Conservation (phyloP, 1,140 invertebrate species). For the Calosoma granatense region DNA sequence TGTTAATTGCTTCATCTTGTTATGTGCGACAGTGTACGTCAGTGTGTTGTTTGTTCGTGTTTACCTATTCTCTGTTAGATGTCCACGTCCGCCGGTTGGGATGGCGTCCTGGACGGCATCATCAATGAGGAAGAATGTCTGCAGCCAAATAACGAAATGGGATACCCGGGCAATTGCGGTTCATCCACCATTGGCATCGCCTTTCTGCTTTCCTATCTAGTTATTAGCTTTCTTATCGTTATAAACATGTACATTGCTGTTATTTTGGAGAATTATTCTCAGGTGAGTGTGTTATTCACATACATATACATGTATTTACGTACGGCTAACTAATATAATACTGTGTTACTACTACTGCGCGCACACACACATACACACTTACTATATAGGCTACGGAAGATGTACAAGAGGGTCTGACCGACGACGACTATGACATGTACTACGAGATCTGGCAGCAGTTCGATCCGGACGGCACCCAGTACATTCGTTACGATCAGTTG, state of each 20-base stretch:
- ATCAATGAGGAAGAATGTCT: constrained; percentile 93
- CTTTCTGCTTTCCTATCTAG: constrained; percentile 89
- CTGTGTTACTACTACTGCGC: background rate
- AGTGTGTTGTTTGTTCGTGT: too few species aligned
- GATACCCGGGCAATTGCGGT: constrained; percentile 83
- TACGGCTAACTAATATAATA: too few species aligned
- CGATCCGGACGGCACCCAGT: constrained; percentile 95
- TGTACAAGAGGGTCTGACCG: constrained; percentile 94
- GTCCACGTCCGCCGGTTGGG: constrained; percentile 97
- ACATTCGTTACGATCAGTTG: constrained; percentile 86
- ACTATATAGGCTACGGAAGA: constrained; percentile 83
- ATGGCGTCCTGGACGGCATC: constrained; percentile 88
- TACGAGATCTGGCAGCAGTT: constrained; percentile 99
- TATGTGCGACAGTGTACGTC: background rate
- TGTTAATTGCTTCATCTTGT: background rate
- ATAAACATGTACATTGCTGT: constrained; percentile 99
- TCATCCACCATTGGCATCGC: constrained; percentile 87
- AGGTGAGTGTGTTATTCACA: constrained; percentile 19
- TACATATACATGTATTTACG: background rate
- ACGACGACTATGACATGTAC: constrained; percentile 99
- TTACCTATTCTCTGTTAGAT: constrained; percentile 55
- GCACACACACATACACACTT: background rate
- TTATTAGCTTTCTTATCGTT: constrained; percentile 96
- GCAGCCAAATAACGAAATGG: constrained; percentile 73
- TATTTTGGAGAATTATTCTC: constrained; percentile 96